These are phyloP conservation scores for Amazona ochrocephala DNA, from an alignment of 2,797 vertebrate species.

Conservation along the genomic window DNA sequence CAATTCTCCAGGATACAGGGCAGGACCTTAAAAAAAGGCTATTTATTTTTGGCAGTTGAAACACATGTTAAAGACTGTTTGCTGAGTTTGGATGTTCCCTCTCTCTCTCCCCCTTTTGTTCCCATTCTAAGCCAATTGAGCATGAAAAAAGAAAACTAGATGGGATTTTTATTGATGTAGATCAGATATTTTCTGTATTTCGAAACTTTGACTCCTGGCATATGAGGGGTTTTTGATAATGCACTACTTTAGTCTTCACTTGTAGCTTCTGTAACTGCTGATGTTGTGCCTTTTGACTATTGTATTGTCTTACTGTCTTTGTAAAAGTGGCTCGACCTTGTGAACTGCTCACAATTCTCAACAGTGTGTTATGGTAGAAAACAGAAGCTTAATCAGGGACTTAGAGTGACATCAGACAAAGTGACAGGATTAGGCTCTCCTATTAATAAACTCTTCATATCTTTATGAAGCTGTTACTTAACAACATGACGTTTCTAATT, in stretches of 20 bases:
- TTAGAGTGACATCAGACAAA: not conserved
- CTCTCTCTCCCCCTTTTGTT: not conserved
- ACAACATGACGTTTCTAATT: not conserved
- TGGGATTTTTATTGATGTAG: not conserved
- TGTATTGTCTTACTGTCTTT: not conserved
- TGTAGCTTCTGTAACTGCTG: not conserved
- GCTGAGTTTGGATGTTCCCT: not conserved
- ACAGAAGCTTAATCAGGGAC: not conserved
- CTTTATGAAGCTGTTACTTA: not conserved
- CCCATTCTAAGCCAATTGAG: not conserved
- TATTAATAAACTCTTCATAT: not conserved
- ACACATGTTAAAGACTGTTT: not conserved
- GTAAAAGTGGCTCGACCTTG: not conserved
- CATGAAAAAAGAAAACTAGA: not conserved
- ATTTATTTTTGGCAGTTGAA: not conserved
- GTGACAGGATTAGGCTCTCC: not conserved
- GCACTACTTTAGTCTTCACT: not conserved
- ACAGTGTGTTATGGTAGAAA: not conserved
- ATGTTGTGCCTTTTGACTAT: not conserved
- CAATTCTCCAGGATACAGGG: too few relatives aligned
- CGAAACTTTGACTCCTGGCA: not conserved
- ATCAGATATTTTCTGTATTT: fast-evolving
- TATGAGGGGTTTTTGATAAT: not conserved
- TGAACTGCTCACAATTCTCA: not conserved
- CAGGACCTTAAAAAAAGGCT: too few relatives aligned